Evolutionary conservation across 1,140 invertebrate species (phyloP).

Genomic region (Cyclargus thomasi): DNA sequence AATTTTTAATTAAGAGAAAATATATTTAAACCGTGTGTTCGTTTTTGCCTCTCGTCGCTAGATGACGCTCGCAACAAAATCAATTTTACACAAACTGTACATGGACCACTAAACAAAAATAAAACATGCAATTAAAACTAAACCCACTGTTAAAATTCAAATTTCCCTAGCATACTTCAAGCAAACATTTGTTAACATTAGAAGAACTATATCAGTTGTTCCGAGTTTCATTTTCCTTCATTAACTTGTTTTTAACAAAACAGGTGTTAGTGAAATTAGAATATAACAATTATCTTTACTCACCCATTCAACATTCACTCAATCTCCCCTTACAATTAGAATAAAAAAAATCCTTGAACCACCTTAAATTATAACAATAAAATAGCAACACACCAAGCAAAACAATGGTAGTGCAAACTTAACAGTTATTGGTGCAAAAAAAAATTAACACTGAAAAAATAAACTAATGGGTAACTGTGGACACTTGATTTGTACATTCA

Average conservation of each 20-base stretch:
- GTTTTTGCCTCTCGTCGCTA: not conserved
- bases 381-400: not conserved
- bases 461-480: slow-evolving; percentile 19
- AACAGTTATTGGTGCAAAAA: slow-evolving; percentile 51
- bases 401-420: slow-evolving; percentile 27
- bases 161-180: too few relatives aligned
- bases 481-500: slow-evolving; percentile 17
- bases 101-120: not conserved
- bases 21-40: slow-evolving; percentile 8
- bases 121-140: not conserved
- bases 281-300: not conserved
- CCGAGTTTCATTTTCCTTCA: too few relatives aligned
- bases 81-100: not conserved
- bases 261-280: not conserved
- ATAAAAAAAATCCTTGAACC: not conserved
- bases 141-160: too few relatives aligned
- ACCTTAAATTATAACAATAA: not conserved
- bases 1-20: slow-evolving; percentile 14
- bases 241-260: not conserved
- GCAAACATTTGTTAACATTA: too few relatives aligned
- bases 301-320: not conserved
- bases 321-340: not conserved
- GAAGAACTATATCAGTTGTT: too few relatives aligned
- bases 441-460: slow-evolving; percentile 40
- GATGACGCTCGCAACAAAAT: not conserved